phyloP scores from a whole-genome alignment of 2,888 invertebrate species.

The Catocala fraxini region DNA sequence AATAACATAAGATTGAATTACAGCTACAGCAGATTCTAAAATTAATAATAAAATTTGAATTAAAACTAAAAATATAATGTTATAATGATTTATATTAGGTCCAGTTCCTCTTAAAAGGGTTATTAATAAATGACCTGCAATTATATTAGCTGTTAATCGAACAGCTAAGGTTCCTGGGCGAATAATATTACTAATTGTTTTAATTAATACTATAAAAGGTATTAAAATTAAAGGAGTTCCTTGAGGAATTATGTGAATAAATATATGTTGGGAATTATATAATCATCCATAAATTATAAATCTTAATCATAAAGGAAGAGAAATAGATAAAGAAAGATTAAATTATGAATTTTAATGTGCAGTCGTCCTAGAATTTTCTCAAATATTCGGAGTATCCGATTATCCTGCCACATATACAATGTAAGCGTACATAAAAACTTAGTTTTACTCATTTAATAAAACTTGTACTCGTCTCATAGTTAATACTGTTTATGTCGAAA shows the following conservation, averaged over 20 bases:
- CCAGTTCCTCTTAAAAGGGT: slow-evolving; percentile 85
- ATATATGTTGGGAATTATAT: slow-evolving; percentile 89
- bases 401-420: no score
- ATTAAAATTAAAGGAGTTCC: slow-evolving; percentile 89
- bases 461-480: no score
- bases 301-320: slow-evolving; percentile 89
- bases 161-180: slow-evolving; percentile 91
- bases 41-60: slow-evolving; percentile 85
- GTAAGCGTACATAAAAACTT: no score
- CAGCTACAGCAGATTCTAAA: slow-evolving; percentile 88
- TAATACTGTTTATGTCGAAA: no score
- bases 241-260: slow-evolving; percentile 90
- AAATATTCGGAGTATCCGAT: no score
- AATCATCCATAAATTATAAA: slow-evolving; percentile 90
- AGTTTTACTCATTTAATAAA: no score
- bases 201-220: slow-evolving; percentile 92
- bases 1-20: slow-evolving; percentile 91
- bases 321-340: slow-evolving; percentile 88
- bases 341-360: no score
- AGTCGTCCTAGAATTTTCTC: no score
- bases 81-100: slow-evolving; percentile 54
- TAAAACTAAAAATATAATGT: slow-evolving; percentile 71
- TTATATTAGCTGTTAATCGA: slow-evolving; percentile 92
- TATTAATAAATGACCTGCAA: slow-evolving; percentile 91
- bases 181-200: slow-evolving; percentile 91